A percentile compares a stretch with the other conserved stretches of the same genome.
phyloP scores from a whole-genome alignment of 2,888 invertebrate genomes.

The Acanthoscelides obtectus region DNA sequence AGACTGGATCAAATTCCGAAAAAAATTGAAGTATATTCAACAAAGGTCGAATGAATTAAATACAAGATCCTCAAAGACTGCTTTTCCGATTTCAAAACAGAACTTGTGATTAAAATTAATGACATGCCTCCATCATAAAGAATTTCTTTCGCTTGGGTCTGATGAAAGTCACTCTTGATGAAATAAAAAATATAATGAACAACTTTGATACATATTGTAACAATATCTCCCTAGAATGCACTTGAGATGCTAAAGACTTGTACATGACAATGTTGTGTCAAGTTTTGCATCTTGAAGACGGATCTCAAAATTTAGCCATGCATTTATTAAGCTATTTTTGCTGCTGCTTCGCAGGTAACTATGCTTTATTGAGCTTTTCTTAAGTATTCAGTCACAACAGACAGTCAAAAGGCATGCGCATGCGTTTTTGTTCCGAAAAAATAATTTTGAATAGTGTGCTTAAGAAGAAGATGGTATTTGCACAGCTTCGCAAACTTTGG shows the following conservation, averaged over 20 bases:
- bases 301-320: not conserved
- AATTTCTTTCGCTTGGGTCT: too few relatives aligned
- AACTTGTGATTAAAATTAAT: too few relatives aligned
- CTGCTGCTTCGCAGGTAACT: not conserved
- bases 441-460: not conserved
- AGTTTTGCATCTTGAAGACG: not conserved
- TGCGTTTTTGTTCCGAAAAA: not conserved
- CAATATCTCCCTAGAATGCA: not conserved
- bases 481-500: not conserved
- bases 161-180: too few relatives aligned
- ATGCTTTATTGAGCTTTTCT: not conserved
- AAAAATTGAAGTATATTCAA: too few relatives aligned
- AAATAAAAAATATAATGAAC: too few relatives aligned
- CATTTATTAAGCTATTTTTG: not conserved
- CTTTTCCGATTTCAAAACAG: too few relatives aligned
- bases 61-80: too few relatives aligned
- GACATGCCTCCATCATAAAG: too few relatives aligned
- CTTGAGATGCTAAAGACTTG: not conserved
- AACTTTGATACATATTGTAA: too few relatives aligned
- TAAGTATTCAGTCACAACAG: not conserved
- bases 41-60: too few relatives aligned
- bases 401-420: not conserved
- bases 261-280: not conserved
- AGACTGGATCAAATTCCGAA: too few relatives aligned
- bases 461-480: not conserved